These are phyloP conservation scores for Aspidiotus rigidus DNA, from an alignment of 2,888 invertebrate species.

Conservation along the genomic window DNA sequence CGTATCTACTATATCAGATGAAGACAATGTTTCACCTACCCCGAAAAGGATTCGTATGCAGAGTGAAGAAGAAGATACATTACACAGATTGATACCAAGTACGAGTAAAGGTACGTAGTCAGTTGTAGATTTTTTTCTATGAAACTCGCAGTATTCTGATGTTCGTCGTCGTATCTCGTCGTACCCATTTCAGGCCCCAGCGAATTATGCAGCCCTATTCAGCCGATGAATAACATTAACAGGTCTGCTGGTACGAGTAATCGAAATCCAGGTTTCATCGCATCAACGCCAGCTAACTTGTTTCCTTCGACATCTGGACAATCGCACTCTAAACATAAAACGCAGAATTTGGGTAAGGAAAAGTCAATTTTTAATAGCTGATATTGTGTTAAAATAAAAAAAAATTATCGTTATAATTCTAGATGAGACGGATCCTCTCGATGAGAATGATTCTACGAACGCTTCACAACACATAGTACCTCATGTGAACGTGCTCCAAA, in stretches of 20 bases:
- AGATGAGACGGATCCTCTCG: conserved; percentile 10
- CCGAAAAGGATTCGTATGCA: conserved; percentile 21
- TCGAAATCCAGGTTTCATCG: conserved; percentile 13
- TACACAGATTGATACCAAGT: neutral
- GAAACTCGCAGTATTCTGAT: neutral
- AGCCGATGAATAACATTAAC: conserved; percentile 12
- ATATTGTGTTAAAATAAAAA: no score
- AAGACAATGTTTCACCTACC: conserved; percentile 21
- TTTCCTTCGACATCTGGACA: neutral
- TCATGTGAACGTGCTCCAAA: conserved; percentile 14
- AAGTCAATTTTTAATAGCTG: no score
- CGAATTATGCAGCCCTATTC: conserved; percentile 12
- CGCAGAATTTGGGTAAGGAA: conserved; percentile 2
- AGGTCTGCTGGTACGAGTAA: conserved; percentile 23
- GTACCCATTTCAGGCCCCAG: neutral
- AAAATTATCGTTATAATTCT: no score
- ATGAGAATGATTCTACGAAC: conserved; percentile 9
- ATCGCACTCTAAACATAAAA: neutral
- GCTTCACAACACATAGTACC: conserved; percentile 16
- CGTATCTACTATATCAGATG: conserved; percentile 18
- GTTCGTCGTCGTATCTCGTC: neutral
- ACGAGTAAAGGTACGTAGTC: conserved; percentile 1
- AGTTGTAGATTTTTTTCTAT: neutral
- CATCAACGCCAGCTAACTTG: conserved; percentile 19
- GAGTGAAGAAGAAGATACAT: conserved; percentile 7